Evolutionary conservation across 2,113 vertebrate genomes (phyloP).

Genomic region (Rhinichthys klamathensis): DNA sequence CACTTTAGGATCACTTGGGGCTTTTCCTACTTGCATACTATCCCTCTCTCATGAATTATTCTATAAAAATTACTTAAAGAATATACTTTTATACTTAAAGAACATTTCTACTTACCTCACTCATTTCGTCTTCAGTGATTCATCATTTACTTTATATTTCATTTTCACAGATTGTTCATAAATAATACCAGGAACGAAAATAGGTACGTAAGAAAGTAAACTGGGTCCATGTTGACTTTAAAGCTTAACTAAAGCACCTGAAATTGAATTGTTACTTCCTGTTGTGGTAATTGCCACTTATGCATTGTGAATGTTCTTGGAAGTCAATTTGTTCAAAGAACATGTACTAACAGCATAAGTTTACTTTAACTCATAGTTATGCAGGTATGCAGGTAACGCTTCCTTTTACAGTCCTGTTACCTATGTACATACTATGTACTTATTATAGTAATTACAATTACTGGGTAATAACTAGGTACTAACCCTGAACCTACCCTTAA

Average conservation of each 20-base stretch:
- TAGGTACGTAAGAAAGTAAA: not conserved
- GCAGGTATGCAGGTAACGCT: no score
- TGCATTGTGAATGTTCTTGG: not conserved
- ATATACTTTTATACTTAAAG: no score
- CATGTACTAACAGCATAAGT: not conserved
- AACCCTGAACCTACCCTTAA: no score
- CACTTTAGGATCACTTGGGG: not conserved
- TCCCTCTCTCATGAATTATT: not conserved
- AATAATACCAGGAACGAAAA: not conserved
- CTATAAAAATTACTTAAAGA: no score
- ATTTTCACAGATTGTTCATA: not conserved
- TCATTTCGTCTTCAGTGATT: not conserved
- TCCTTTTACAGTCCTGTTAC: no score
- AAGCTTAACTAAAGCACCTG: not conserved
- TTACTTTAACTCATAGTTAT: not conserved
- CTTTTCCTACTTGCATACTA: not conserved
- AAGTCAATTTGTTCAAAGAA: not conserved
- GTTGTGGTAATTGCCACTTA: not conserved
- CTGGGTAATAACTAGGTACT: no score
- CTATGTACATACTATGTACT: no score
- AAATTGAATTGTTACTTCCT: not conserved
- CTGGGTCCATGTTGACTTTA: not conserved
- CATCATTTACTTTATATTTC: not conserved
- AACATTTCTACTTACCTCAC: no score
- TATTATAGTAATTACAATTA: no score